Evolutionary conservation across 2,797 vertebrate genomes (phyloP).

Genomic region (Yasuhikotakia modesta): DNA sequence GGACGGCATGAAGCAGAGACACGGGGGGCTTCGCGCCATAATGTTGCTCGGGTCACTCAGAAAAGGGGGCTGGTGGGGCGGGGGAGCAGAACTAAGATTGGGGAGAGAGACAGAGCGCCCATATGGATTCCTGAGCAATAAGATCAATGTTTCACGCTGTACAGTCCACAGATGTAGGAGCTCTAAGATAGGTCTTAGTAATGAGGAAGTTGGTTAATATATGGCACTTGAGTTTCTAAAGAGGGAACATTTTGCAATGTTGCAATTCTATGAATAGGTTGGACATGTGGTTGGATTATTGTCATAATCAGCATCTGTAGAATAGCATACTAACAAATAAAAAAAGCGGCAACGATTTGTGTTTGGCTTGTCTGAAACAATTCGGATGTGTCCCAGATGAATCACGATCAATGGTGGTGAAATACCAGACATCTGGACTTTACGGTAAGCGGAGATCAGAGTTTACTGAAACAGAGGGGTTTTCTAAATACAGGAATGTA

Average conservation of each 20-base stretch:
- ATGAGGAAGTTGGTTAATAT: background rate
- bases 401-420: background rate
- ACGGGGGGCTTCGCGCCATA: slow-evolving; percentile 52
- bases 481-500: slow-evolving; percentile 7
- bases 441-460: background rate
- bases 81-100: background rate
- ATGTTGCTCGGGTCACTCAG: slow-evolving; percentile 54
- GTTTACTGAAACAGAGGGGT: slow-evolving; percentile 35
- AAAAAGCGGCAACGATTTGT: background rate
- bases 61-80: background rate
- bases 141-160: slow-evolving; percentile 10
- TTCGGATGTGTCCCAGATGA: background rate
- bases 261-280: background rate
- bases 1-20: slow-evolving; percentile 51
- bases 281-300: background rate
- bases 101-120: background rate
- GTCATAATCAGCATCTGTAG: background rate
- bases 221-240: background rate
- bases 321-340: background rate
- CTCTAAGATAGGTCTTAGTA: background rate
- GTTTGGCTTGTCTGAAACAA: background rate
- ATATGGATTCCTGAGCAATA: slow-evolving; percentile 5
- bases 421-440: slow-evolving; percentile 18
- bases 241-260: background rate
- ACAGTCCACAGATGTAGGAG: background rate